Percentiles rank a stretch among this genome's conserved stretches.
Conservation (phyloP, 2,113 vertebrate species). For the Atlantisia rogersi region DNA sequence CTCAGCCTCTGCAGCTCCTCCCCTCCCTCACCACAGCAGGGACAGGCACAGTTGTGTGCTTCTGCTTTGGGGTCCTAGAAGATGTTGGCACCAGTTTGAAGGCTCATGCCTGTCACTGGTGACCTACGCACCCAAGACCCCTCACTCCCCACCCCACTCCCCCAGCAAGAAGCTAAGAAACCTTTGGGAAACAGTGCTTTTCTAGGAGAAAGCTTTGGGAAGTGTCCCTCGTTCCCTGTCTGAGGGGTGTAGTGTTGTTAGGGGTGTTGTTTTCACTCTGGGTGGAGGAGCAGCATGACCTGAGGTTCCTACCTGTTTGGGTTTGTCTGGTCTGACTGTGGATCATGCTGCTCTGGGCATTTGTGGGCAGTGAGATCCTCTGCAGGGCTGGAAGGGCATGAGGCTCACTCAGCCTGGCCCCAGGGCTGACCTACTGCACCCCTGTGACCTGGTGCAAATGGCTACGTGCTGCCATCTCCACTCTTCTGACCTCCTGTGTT, state of each 20-base stretch:
- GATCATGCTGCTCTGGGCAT: background rate
- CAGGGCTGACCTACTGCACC: background rate
- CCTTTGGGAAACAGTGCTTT: background rate
- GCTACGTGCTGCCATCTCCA: background rate
- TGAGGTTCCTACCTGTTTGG: background rate
- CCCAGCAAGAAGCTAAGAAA: background rate
- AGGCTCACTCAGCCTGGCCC: background rate
- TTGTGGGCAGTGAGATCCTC: background rate
- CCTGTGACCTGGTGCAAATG: background rate
- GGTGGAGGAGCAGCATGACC: background rate
- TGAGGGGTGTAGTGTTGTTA: background rate
- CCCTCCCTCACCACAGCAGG: background rate
- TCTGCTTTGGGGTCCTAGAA: background rate
- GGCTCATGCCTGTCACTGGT: background rate
- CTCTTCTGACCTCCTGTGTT: background rate
- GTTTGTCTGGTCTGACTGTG: background rate
- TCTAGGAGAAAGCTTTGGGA: background rate
- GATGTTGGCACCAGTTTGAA: background rate
- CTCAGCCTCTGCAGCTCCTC: slow-evolving; percentile 45
- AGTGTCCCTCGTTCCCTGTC: background rate
- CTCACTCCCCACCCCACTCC: background rate
- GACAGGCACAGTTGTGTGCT: background rate
- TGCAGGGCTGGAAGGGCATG: background rate
- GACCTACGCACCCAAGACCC: background rate
- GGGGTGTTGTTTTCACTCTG: background rate